Base-by-base conservation (phyloP, 2,797 vertebrate species). In the Pipistrellus pipistrellus region DNA sequence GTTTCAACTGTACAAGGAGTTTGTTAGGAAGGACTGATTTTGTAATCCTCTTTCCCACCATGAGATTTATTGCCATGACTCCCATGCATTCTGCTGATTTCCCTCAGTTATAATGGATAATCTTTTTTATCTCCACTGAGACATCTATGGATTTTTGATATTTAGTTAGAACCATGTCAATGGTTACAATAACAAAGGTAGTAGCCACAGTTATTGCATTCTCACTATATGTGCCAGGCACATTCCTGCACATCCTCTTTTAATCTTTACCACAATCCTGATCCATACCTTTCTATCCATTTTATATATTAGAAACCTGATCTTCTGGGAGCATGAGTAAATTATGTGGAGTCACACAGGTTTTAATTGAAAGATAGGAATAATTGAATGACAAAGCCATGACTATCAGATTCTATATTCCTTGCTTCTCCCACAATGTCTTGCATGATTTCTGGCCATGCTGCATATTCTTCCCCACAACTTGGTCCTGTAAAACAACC, bases 301-400 rank as follows among this genome's bases (percentile, higher is more conserved):
- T 69, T 84, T 90, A 44, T 27, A 25, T 71, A 25, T 53, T 78
- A 71, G 27, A 85, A 92, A 83, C 64, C 3, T 75, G 66, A 72
- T 76, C 17, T 85, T 76, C 20, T 81, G 35, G 82, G 59, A 92
- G 6, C 46, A 46, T 44, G 38, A 91, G 13, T 53, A 85, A 55
- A 72, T 71, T 80, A 41, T 10, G 25, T 27, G 32, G 6, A 48
- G 6, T n/a, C 69, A 81, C 14, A 76, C 3, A 51, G 48, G 1
- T 84, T 96, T 96, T 86, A 85, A 64, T 12, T 68, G 66, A 93
- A 72, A 77, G 59, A 59, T 46, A 91, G 32, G 53, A 44, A 59
- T 64, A 89, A 55, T 35, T 85, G 69, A 81, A 88, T 80, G 85
- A 68, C 46, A 88, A 72, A 76, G 59, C 23, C 44, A 59, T 18